Percentiles rank a stretch among this genome's conserved stretches.
Conservation (phyloP, 2,888 invertebrate genomes). For the Beris morrisii region DNA sequence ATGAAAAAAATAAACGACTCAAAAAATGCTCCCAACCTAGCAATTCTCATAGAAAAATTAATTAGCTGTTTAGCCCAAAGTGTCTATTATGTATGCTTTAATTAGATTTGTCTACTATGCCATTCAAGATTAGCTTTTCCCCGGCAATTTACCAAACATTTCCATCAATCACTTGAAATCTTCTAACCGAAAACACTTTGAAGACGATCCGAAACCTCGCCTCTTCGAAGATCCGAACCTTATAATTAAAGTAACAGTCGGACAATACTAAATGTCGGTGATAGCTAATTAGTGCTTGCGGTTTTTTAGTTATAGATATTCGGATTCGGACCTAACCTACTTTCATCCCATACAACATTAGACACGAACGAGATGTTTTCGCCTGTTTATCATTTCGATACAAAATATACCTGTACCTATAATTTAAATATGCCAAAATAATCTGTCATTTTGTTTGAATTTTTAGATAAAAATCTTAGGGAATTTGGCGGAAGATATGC, state of each 20-base stretch:
- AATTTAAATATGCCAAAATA: too few species aligned
- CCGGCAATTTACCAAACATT: constrained; percentile 13
- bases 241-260: constrained; percentile 23
- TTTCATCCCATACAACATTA: background rate
- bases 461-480: too few species aligned
- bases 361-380: background rate
- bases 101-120: constrained; percentile 19
- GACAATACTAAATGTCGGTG: constrained; percentile 18
- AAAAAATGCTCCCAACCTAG: background rate
- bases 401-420: too few species aligned
- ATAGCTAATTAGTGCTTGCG: constrained; percentile 20
- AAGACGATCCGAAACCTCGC: constrained; percentile 6
- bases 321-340: too few species aligned
- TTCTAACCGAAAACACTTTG: background rate
- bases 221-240: constrained; percentile 2
- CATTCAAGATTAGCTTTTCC: constrained; percentile 15
- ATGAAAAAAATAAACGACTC: background rate
- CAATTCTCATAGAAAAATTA: constrained; percentile 13
- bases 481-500: too few species aligned
- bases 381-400: background rate
- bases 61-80: constrained; percentile 13
- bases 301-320: background rate
- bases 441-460: too few species aligned
- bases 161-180: constrained; percentile 12
- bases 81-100: constrained; percentile 14